Conservation (phyloP, 2,888 invertebrate genomes). For the Agonopterix subpropinquella region DNA sequence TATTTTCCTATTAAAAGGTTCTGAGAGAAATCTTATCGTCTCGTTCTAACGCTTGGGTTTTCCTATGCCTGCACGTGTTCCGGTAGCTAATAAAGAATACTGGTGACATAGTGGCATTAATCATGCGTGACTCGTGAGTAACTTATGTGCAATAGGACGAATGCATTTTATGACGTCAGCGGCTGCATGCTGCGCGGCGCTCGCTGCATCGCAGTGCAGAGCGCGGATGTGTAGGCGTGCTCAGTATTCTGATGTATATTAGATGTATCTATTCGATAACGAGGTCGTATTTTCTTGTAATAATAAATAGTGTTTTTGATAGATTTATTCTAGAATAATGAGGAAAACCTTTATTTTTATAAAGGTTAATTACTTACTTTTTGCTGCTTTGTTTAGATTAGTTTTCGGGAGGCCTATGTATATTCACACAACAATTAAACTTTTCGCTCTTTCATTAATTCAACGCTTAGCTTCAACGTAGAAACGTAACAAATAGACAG, state of each 20-base stretch:
- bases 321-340: too few relatives aligned
- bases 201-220: constrained; percentile 15
- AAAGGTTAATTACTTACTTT: too few relatives aligned
- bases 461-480: too few relatives aligned
- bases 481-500: too few relatives aligned
- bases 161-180: constrained; percentile 43
- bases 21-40: neutral
- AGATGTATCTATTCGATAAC: neutral
- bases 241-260: constrained; percentile 12
- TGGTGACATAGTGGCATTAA: constrained; percentile 3
- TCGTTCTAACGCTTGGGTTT: neutral
- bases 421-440: too few relatives aligned
- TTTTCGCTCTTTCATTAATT: too few relatives aligned
- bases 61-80: neutral
- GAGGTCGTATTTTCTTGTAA: too few relatives aligned
- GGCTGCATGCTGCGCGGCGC: constrained; percentile 24
- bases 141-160: constrained; percentile 31
- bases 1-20: too few relatives aligned
- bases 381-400: too few relatives aligned
- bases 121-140: constrained; percentile 22
- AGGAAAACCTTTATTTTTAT: too few relatives aligned
- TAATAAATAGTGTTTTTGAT: too few relatives aligned
- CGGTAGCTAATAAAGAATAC: constrained; percentile 3
- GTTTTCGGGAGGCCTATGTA: too few relatives aligned
- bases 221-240: constrained; percentile 25